Percentiles rank a stretch among this genome's conserved stretches.
phyloP scores from a whole-genome alignment of 2,797 vertebrate species.

The Enteromius radiatus region DNA sequence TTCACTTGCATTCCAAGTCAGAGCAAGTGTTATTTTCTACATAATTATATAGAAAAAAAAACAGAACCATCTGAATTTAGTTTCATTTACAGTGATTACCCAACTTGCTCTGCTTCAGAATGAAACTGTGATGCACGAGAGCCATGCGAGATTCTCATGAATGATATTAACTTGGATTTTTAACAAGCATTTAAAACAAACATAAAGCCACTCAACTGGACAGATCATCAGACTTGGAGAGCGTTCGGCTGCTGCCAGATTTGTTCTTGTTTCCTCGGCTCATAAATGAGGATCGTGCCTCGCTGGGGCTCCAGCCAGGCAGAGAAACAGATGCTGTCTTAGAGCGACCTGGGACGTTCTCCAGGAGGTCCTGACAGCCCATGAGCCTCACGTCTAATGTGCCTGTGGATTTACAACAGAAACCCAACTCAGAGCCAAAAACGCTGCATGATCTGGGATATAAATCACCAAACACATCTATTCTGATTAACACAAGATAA shows the following conservation, averaged over 20 bases:
- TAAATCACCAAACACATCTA: conserved; percentile 16
- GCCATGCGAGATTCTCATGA: neutral
- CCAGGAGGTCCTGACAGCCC: conserved; percentile 89
- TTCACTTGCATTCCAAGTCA: neutral
- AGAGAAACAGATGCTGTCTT: conserved; percentile 81
- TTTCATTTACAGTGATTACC: neutral
- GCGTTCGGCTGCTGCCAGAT: conserved; percentile 83
- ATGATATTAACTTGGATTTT: neutral
- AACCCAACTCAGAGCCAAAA: conserved; percentile 6
- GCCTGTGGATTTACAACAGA: conserved; percentile 69
- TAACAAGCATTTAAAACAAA: conserved; percentile 9
- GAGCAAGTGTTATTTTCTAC: neutral
- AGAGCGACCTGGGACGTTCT: conserved; percentile 86
- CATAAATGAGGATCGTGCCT: conserved; percentile 86
- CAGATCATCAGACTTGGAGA: conserved; percentile 85
- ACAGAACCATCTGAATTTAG: neutral
- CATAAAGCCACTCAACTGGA: conserved; percentile 81
- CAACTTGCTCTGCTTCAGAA: neutral
- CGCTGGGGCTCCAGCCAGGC: conserved; percentile 88
- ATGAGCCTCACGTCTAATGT: conserved; percentile 89
- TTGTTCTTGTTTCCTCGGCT: conserved; percentile 85
- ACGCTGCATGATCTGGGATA: neutral
- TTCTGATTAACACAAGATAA: conserved; percentile 31
- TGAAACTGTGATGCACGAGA: neutral
- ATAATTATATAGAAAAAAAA: neutral